Evolutionary conservation across 2,113 vertebrate species (phyloP).

Genomic region (Lycaon pictus): DNA sequence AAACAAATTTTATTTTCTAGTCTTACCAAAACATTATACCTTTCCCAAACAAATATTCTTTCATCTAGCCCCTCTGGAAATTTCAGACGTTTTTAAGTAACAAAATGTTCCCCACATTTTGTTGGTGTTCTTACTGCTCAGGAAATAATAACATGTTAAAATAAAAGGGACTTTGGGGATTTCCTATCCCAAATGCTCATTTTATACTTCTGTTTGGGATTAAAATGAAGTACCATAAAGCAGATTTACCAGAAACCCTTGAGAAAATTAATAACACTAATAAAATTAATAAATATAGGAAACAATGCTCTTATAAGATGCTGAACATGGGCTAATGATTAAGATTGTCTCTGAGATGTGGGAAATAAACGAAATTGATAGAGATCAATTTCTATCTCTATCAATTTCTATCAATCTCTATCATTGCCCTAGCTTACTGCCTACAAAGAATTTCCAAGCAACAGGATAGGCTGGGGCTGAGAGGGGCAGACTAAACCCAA

Average conservation of each 20-base stretch:
- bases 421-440: not conserved
- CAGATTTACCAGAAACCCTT: not conserved
- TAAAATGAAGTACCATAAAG: not conserved
- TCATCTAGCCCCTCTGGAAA: not conserved
- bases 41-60: not conserved
- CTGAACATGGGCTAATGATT: not conserved
- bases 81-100: not conserved
- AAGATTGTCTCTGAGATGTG: not conserved
- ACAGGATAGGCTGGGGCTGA: not conserved
- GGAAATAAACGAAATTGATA: not conserved
- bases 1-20: not conserved
- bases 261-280: not conserved
- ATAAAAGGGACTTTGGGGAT: not conserved
- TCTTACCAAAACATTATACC: not conserved
- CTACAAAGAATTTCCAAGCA: not conserved
- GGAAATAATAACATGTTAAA: not conserved
- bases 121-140: not conserved
- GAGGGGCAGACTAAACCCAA: not conserved
- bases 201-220: not conserved
- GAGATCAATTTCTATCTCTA: too few relatives aligned
- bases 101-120: not conserved
- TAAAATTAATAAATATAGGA: not conserved
- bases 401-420: too few relatives aligned
- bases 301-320: not conserved
- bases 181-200: not conserved